A percentile compares a stretch with the other conserved stretches of the same genome.
Conservation (phyloP, 2,888 invertebrate species). For the Allophyes oxyacanthae region DNA sequence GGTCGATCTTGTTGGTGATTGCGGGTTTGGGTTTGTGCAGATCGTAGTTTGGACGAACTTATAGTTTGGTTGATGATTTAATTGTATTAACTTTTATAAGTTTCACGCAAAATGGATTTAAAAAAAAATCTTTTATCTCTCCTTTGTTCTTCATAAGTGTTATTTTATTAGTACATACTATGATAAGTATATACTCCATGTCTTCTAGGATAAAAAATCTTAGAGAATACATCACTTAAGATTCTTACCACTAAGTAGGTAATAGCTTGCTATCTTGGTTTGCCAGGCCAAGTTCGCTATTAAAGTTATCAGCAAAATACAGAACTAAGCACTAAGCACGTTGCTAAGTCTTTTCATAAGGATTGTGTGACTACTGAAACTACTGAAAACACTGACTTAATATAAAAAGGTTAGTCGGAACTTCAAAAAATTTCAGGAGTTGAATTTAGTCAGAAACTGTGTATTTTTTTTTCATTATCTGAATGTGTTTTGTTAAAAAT, state of each 20-base stretch:
- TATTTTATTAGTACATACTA: too few relatives aligned
- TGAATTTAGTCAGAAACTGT: not conserved
- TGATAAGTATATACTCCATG: too few relatives aligned
- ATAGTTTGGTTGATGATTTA: slow-evolving; percentile 5
- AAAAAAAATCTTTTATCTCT: too few relatives aligned
- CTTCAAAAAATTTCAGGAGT: not conserved
- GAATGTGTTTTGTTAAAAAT: slow-evolving; percentile 1
- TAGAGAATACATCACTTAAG: not conserved
- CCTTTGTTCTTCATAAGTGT: too few relatives aligned
- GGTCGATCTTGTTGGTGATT: slow-evolving; percentile 20
- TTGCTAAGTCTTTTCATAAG: not conserved
- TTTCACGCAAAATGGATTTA: not conserved
- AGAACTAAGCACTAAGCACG: slow-evolving; percentile 11
- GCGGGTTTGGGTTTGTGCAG: not conserved
- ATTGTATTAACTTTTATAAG: too few relatives aligned
- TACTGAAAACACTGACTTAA: not conserved
- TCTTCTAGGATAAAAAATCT: too few relatives aligned
- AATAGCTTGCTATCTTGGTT: slow-evolving; percentile 25
- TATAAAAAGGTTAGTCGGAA: not conserved
- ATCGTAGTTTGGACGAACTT: not conserved
- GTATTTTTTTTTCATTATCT: not conserved
- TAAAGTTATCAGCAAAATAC: slow-evolving; percentile 34
- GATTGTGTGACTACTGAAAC: too few relatives aligned
- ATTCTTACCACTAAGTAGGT: slow-evolving; percentile 11
- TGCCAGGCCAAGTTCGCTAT: slow-evolving; percentile 28